Percentiles rank a stretch among this genome's conserved stretches.
Evolutionary conservation across 2,797 vertebrate genomes (phyloP).

Genomic region (Serranus cabrilla): DNA sequence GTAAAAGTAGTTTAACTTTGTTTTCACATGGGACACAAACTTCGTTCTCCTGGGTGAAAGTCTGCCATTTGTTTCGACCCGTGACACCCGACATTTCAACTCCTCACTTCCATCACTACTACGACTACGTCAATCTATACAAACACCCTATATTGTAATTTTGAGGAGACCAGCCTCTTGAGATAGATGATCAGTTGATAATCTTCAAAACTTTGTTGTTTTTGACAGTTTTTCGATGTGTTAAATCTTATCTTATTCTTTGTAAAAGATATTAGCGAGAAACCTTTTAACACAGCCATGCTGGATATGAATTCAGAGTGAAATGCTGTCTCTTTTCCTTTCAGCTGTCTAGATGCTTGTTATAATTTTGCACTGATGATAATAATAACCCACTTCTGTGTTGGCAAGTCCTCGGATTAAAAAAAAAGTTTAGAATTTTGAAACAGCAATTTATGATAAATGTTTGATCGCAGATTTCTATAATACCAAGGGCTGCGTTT

Average conservation of each 20-base stretch:
- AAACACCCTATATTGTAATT: too few relatives aligned
- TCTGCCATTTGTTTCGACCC: too few relatives aligned
- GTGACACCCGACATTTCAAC: too few relatives aligned
- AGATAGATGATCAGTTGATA: neutral
- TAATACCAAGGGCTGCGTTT: neutral
- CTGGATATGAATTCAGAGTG: neutral
- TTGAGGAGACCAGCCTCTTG: too few relatives aligned
- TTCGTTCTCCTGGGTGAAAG: too few relatives aligned
- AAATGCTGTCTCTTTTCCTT: neutral
- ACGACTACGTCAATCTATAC: too few relatives aligned
- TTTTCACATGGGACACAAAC: too few relatives aligned
- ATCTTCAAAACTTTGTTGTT: neutral
- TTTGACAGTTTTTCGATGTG: neutral
- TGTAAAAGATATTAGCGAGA: neutral
- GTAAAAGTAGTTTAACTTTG: too few relatives aligned
- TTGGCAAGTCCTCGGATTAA: neutral
- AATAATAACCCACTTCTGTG: neutral
- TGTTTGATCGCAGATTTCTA: constrained; percentile 6
- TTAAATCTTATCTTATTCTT: neutral
- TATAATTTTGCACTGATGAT: neutral
- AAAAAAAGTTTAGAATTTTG: neutral
- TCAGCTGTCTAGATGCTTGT: neutral
- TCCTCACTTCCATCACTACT: too few relatives aligned
- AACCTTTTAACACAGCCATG: neutral
- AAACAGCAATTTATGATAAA: neutral